These are phyloP conservation scores for Nerophis ophidion DNA, from an alignment of 2,113 vertebrate species.

Conservation along the genomic window DNA sequence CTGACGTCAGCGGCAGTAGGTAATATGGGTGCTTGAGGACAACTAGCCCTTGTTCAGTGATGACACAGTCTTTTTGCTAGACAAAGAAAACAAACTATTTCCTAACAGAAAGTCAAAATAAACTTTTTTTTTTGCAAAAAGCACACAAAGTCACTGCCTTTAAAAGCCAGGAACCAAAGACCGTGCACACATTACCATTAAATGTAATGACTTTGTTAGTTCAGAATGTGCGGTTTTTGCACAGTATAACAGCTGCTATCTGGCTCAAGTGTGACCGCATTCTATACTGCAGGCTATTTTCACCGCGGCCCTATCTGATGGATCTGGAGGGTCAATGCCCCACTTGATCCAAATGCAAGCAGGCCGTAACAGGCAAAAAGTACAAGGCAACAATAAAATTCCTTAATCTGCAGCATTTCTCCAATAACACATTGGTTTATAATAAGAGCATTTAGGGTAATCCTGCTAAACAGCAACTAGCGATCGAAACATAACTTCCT, in stretches of 20 bases:
- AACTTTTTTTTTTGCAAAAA: neutral
- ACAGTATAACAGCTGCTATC: neutral
- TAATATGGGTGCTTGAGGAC: neutral
- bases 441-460: too few relatives aligned
- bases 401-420: too few relatives aligned
- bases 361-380: too few relatives aligned
- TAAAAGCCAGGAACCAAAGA: neutral
- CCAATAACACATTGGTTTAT: too few relatives aligned
- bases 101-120: neutral
- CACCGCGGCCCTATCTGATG: too few relatives aligned
- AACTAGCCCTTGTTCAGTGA: conserved; percentile 19
- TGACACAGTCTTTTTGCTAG: neutral
- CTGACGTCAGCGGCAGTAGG: conserved; percentile 8
- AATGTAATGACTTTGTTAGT: neutral
- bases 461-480: too few relatives aligned
- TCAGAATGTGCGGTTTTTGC: neutral
- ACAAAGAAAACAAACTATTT: neutral
- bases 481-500: too few relatives aligned
- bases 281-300: neutral
- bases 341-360: too few relatives aligned
- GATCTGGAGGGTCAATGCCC: too few relatives aligned
- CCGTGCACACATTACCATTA: neutral
- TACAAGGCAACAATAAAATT: too few relatives aligned
- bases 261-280: neutral
- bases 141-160: neutral